Conservation (phyloP, 2,113 vertebrate species). For the Struthio camelus region DNA sequence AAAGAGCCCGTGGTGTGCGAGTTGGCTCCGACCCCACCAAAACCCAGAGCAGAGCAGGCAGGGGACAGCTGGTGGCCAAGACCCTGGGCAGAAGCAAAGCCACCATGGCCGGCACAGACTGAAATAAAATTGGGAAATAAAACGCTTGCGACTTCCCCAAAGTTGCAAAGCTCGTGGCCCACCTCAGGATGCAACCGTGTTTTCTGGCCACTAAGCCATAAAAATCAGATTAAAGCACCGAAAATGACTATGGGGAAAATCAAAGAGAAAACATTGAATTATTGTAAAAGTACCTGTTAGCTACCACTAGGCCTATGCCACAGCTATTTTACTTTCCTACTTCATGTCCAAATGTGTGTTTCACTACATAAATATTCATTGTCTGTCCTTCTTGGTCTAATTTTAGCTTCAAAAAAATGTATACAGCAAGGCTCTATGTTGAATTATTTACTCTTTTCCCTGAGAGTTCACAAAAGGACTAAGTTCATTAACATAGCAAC, state of each 20-base stretch:
- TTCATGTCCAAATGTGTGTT: not conserved
- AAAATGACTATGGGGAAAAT: not conserved
- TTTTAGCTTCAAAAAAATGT: not conserved
- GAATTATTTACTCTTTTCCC: not conserved
- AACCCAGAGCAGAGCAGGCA: no score
- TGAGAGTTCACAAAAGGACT: not conserved
- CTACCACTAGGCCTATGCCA: rapidly evolving
- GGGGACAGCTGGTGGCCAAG: no score
- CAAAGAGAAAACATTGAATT: not conserved
- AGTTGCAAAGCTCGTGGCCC: no score
- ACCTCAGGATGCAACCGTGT: not conserved
- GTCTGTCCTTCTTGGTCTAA: not conserved
- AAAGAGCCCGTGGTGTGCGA: no score
- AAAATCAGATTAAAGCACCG: not conserved
- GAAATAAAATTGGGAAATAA: rapidly evolving
- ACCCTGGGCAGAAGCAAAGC: no score
- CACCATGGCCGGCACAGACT: not conserved
- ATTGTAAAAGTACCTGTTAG: not conserved
- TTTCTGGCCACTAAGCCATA: rapidly evolving
- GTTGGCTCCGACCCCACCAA: no score
- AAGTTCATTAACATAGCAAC: not conserved
- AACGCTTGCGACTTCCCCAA: rapidly evolving
- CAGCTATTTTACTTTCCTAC: not conserved
- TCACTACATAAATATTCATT: not conserved
- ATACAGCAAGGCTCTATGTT: not conserved